Base-by-base conservation (phyloP, 2,797 vertebrate species). In the Pangasius mekongensis region DNA sequence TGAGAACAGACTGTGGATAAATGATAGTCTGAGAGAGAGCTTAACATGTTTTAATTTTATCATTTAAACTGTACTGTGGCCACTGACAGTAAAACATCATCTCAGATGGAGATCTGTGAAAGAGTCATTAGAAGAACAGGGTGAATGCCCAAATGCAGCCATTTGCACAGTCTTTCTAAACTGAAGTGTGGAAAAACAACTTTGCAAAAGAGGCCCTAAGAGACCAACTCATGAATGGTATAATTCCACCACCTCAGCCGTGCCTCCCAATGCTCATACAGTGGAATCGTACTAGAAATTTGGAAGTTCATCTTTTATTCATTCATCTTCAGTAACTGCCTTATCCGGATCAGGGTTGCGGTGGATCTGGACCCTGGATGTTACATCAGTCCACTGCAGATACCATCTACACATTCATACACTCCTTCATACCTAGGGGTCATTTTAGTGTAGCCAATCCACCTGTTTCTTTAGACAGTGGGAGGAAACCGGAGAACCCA, bases 1-100 rank as follows among this genome's bases (percentile, higher is more conserved):
- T 82, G 62, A 73, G 64, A 71, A 82, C 86, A 71, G 66, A 69
- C 56, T 62, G 1, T 43, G 39, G 54, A 62, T 56, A 86, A 86
- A 67, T 83, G 11, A 83, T 47, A 80, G 18, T 33, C 77, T 58
- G 56, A 60, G 33, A 60, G 56, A 39, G 54, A 81, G 78, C 78
- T 60, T 60, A 81, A 49, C n/a, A 43, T 83, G 60, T 49, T 67
- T 83, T 47, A 66, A 49, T 83, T 49, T 33, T 16, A 67, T 66
- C 43, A 83, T 52, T 83, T 67, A 30, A 52, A 16, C 33, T 67
- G n/a, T 20, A 84, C 43, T 69, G 47, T 33, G 62, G 47, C 60
- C 60, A 64, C 14, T 30, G 39, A 47, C 3, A 47, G 47, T 47
- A 64, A 47, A 64, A n/a, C 81, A 30, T 64, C 36, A 1, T 56